Conservation (phyloP, 2,113 vertebrate species). For the Semnornis frantzii region DNA sequence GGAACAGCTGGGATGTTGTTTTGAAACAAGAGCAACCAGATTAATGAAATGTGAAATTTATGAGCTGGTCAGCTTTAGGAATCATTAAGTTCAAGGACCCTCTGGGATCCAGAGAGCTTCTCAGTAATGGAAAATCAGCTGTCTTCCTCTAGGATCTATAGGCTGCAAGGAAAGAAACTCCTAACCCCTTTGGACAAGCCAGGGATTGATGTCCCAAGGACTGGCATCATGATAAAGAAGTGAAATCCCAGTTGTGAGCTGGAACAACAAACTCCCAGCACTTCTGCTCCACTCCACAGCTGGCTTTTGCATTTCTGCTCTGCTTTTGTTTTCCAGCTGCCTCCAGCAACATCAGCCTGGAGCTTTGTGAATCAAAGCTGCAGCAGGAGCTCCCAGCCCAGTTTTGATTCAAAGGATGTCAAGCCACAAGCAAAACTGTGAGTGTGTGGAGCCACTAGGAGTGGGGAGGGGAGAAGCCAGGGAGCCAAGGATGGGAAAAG, state of each 20-base stretch:
- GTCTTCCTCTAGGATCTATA: not conserved
- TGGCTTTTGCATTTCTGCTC: not conserved
- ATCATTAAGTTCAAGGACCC: not conserved
- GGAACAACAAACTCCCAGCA: not conserved
- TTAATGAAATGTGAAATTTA: not conserved
- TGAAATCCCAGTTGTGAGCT: not conserved
- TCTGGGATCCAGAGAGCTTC: not conserved
- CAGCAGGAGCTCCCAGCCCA: not conserved
- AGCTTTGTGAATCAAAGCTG: not conserved
- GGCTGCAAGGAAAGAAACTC: not conserved
- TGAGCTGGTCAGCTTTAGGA: not conserved
- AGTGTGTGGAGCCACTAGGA: accelerated
- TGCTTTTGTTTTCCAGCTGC: not conserved
- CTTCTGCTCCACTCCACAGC: not conserved
- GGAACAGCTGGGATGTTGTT: not conserved
- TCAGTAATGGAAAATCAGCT: conserved; percentile 7
- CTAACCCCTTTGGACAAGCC: not conserved
- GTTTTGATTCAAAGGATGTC: accelerated
- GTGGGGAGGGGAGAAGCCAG: not conserved
- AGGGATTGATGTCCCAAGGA: not conserved
- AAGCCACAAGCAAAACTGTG: not conserved
- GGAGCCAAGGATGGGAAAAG: not conserved
- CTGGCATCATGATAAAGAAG: not conserved
- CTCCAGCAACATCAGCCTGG: not conserved
- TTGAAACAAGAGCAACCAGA: not conserved